Conservation (phyloP, 2,797 vertebrate species). For the Diplodus sargus region DNA sequence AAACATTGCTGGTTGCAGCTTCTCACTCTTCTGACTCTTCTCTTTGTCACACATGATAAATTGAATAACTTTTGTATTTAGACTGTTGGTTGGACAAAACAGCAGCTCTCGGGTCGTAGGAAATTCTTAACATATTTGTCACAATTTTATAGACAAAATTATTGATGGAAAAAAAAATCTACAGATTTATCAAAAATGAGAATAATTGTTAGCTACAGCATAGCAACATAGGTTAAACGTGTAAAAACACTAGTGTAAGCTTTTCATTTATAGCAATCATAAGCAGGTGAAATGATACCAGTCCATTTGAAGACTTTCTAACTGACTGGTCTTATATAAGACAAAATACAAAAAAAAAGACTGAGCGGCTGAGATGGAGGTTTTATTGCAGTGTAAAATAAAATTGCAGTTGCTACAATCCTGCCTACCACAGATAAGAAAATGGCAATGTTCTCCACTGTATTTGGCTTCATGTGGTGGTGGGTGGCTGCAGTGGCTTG, state of each 20-base stretch:
- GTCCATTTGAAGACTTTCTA: neutral
- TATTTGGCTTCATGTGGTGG: constrained; percentile 59
- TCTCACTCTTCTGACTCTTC: neutral
- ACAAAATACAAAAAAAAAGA: constrained; percentile 12
- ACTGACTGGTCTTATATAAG: neutral
- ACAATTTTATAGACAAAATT: too few relatives aligned
- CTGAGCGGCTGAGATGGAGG: neutral
- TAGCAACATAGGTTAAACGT: too few relatives aligned
- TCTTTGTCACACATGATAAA: neutral
- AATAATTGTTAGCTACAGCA: too few relatives aligned
- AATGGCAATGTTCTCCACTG: constrained; percentile 51
- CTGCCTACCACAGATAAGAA: constrained; percentile 57
- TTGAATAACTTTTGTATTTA: too few relatives aligned
- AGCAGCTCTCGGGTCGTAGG: too few relatives aligned
- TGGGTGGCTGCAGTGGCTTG: constrained; percentile 55
- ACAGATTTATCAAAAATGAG: too few relatives aligned
- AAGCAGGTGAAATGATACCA: neutral
- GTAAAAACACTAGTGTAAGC: too few relatives aligned
- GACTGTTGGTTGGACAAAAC: too few relatives aligned
- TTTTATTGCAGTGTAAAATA: constrained; percentile 21
- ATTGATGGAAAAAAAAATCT: too few relatives aligned
- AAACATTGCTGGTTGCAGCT: neutral
- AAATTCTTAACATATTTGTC: too few relatives aligned
- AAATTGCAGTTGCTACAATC: constrained; percentile 34
- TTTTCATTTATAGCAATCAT: too few relatives aligned